Evolutionary conservation across 2,797 vertebrate species (phyloP), one percentile per base, ranked within the genome.

Genomic region (Lacerta viridis): DNA sequence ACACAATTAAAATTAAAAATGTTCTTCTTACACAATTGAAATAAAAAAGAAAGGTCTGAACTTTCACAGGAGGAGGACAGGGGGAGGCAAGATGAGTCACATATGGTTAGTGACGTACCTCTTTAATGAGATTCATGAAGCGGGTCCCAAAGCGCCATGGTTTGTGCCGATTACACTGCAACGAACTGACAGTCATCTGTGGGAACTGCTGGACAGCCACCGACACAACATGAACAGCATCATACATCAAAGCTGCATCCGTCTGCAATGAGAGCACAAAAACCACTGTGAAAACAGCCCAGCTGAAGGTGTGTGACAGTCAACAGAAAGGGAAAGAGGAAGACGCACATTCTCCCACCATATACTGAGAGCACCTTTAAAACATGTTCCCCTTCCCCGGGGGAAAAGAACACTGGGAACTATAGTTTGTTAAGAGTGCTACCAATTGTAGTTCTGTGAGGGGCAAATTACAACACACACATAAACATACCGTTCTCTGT

Each of bases 191-290:
- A 3, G 99, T 99, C 97, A 99, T 99, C 97, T 99, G 99, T 64
- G 98, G 98, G 94, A 99, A 99, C 97, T 99, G 99, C 91, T 99
- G 99, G 89, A 99, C 98, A 3, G 99, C 99, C 95, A 99, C 98
- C 0, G 99, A 99, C 90, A 99, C 99, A 90, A 99, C 97, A n/a
- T 99, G 99, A 59, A 99, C 99, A 0, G 99, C 99, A 79, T 99
- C 99, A 4, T 99, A 99, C 99, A 99, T 99, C 39, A 99, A 97
- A 0, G 99, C 99, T 7, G 99, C 99, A 0, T 99, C 98, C 46
- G 99, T 99, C 99, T 99, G 97, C 82, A 97, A 97, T 43, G 9
- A 87, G 88, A 82, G 6, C 92, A 85, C 91, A 66, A 3, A 2
- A 0, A 8, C 11, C 20, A 74, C 20, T 29, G 0, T 96, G 39